Evolutionary conservation across 2,113 vertebrate species (phyloP), one percentile per base, ranked within the genome.

Genomic region (Menidia beryllina): DNA sequence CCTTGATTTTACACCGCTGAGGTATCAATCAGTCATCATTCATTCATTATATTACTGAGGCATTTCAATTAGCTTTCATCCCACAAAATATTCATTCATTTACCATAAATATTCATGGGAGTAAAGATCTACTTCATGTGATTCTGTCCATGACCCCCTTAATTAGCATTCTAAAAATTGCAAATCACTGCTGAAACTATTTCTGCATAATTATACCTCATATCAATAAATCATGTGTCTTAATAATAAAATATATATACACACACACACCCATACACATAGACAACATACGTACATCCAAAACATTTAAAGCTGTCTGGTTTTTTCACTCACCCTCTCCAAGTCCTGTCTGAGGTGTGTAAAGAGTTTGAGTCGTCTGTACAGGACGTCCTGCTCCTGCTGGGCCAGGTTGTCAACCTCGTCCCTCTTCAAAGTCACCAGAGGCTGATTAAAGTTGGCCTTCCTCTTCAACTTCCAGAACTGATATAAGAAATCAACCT

Each of bases 391-490:
- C 92, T 99, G 97, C 69, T 98, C 97, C 88, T 98, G 97, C 85
- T 99, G 97, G 80, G 97, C 96, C 87, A 98, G 91, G 88, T 98
- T 96, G 92, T 99, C 97, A 87, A 98, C 96, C 85, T 98, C 96
- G 1, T 99, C 97, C 0, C 95, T 95, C 93, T 98, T 98, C 81
- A 95, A 93, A 20, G 93, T 94, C 88, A 99, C 91, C 77, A 98
- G 94, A 0, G 97, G 97, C 49, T 94, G 95, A 91, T 98, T 98
- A 73, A 92, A 95, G 58, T 97, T 97, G 43, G 95, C 91, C 94
- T 96, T 98, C 85, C 97, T 94, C 87, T 98, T 96, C 75, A 98
- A 84, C 81, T 98, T 98, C 97, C 97, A 98, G 94, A 97, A 99
- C 86, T 98, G 97, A 85, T 96, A 99, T 77, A 99, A 91, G 86